Percentiles rank a stretch among this genome's conserved stretches.
Evolutionary conservation across 2,113 vertebrate species (phyloP).

Genomic region (Microcebus lehilahytsara): DNA sequence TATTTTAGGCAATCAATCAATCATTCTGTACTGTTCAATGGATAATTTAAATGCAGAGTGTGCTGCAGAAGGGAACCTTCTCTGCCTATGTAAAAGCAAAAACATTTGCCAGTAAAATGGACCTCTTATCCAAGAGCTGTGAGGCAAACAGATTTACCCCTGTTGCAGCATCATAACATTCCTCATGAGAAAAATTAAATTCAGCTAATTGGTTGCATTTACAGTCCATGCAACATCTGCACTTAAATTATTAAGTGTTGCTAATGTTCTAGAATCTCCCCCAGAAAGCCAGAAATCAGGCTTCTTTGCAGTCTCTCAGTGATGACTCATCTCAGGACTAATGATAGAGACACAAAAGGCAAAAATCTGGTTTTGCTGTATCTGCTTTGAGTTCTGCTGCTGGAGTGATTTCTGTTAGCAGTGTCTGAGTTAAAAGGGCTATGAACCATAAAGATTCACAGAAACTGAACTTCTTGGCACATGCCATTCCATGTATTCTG

Average conservation of each 20-base stretch:
- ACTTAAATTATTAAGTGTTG: slow-evolving; percentile 50
- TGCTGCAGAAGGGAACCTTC: slow-evolving; percentile 2
- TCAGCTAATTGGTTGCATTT: slow-evolving; percentile 22
- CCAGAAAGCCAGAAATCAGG: background rate
- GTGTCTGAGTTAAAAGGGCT: background rate
- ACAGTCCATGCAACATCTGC: slow-evolving; percentile 20
- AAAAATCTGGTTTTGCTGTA: background rate
- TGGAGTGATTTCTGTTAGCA: background rate
- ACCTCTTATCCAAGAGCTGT: slow-evolving; percentile 27
- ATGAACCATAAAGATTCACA: background rate
- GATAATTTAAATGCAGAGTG: slow-evolving; percentile 57
- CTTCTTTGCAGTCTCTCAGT: background rate
- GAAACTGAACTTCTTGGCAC: background rate
- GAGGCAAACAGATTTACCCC: slow-evolving; percentile 1
- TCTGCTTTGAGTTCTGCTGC: background rate
- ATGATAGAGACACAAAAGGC: background rate
- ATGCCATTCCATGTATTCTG: background rate
- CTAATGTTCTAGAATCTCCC: slow-evolving; percentile 51
- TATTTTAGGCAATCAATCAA: slow-evolving; percentile 45
- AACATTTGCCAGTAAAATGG: background rate
- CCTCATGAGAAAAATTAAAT: slow-evolving; percentile 50
- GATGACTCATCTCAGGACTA: slow-evolving; percentile 1
- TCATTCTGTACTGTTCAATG: slow-evolving; percentile 8
- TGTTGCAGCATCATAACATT: background rate
- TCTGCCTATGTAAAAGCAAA: slow-evolving; percentile 34